Base-by-base conservation (phyloP, 1,140 invertebrate genomes). In the Cydia pomonella region DNA sequence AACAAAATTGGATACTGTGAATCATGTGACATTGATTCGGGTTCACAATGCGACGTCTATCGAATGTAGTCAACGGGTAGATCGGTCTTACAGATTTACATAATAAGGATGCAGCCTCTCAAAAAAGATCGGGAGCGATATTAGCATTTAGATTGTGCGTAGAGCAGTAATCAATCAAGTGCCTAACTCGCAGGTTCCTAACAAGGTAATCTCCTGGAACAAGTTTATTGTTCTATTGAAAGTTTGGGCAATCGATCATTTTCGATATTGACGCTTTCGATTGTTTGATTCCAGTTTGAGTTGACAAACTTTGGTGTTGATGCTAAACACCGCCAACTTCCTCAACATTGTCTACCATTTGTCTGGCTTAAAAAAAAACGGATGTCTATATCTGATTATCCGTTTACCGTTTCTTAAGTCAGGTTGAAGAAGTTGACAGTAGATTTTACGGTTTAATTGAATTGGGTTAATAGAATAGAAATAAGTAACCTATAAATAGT, bases 61-160 rank as follows among this genome's bases (percentile, higher is more conserved):
- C 16, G 0, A 13, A 18, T 12, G 47, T 12, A 50, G 6, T 50
- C 2, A 0, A 2, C n/a, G 47, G n/a, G 53, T n/a, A 59, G 53
- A 59, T 82, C 79, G 73, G 75, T 75, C 79, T 74, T 78, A 73
- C 66, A 75, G 75, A 80, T 83, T 87, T 82, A 83, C 84, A 82
- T 84, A 84, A 86, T 81, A 79, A 82, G 77, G 76, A 77, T 79
- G 77, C 77, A 77, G 77, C 81, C 78, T 82, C 75, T 76, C 75
- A 82, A 83, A 74, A 85, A 85, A 81, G 75, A 76, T 78, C 69
- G 53, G 62, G 64, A 21, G 73, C 74, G 75, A 73, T 80, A 88
- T 88, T 88, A 83, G 82, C 86, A 87, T 88, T 83, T 88, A 87
- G 80, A 88, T 87, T 88, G 85, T 82, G 80, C 79, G 79, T 82